Evolutionary conservation across 2,113 vertebrate genomes (phyloP).

Genomic region (Narcine bancroftii): DNA sequence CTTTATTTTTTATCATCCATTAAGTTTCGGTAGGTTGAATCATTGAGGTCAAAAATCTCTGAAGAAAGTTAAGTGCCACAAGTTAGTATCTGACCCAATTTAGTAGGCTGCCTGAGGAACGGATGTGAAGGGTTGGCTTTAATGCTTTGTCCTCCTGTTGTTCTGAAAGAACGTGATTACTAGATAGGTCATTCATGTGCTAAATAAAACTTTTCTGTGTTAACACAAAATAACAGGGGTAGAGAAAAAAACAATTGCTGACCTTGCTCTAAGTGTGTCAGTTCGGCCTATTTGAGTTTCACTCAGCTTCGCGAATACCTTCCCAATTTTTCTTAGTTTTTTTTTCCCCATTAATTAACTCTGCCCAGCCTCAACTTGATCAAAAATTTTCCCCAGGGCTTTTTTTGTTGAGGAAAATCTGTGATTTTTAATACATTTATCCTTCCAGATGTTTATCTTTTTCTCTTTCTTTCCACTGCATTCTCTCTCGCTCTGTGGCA

Average conservation of each 20-base stretch:
- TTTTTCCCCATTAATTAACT: neutral
- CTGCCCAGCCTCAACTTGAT: neutral
- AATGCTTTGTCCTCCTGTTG: neutral
- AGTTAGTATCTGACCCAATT: slow-evolving; percentile 9
- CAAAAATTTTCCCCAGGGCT: neutral
- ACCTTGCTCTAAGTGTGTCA: neutral
- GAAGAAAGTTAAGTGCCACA: neutral
- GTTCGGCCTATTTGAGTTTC: too few relatives aligned
- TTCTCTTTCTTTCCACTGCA: neutral
- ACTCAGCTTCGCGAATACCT: neutral
- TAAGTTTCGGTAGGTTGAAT: neutral
- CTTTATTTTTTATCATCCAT: neutral
- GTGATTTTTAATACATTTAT: neutral
- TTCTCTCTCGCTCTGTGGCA: neutral
- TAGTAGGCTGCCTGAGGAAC: slow-evolving; percentile 14
- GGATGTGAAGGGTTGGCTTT: neutral
- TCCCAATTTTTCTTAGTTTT: neutral
- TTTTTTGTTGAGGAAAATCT: neutral
- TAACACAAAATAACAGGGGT: too few relatives aligned
- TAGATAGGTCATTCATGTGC: slow-evolving; percentile 22
- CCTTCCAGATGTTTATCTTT: neutral
- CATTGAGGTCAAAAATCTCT: neutral
- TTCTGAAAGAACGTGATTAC: neutral
- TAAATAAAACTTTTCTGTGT: slow-evolving; percentile 24
- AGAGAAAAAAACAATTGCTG: neutral